A percentile compares a stretch with the other conserved stretches of the same genome.
Evolutionary conservation across 2,113 vertebrate species (phyloP).

Genomic region (Crotalus tigris): DNA sequence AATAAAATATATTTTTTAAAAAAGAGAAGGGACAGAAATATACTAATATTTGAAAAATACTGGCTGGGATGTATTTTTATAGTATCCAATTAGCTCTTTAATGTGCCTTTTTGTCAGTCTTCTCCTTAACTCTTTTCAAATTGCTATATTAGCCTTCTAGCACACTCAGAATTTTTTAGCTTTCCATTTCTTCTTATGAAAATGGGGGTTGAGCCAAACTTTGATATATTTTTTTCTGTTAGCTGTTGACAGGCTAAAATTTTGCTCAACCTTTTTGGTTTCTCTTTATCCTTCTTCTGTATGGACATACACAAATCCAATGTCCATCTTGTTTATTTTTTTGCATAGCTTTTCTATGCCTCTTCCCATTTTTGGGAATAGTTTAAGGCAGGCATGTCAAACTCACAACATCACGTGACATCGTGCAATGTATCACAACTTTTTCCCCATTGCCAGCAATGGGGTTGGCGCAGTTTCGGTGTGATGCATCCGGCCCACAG

Average conservation of each 20-base stretch:
- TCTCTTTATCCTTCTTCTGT: constrained; percentile 58
- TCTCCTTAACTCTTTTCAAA: background rate
- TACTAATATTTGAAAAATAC: background rate
- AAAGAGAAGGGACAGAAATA: background rate
- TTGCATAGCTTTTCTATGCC: constrained; percentile 57
- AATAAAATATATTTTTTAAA: no score
- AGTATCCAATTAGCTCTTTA: background rate
- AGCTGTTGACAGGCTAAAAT: constrained; percentile 50
- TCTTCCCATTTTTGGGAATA: constrained; percentile 37
- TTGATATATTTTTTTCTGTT: background rate
- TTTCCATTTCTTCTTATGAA: background rate
- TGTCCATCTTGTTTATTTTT: constrained; percentile 56
- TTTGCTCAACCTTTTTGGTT: constrained; percentile 53
- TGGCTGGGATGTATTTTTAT: background rate
- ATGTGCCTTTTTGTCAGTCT: background rate
- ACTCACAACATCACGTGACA: no score
- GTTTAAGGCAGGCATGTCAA: constrained; percentile 6
- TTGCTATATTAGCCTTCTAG: background rate
- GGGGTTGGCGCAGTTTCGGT: no score
- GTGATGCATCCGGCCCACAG: no score
- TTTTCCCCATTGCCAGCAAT: no score
- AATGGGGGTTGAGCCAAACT: background rate
- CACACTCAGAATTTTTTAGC: background rate
- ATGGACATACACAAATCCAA: constrained; percentile 33
- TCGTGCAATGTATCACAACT: no score